Base-by-base conservation (phyloP, 2,113 vertebrate genomes). In the Macroglossus sobrinus region DNA sequence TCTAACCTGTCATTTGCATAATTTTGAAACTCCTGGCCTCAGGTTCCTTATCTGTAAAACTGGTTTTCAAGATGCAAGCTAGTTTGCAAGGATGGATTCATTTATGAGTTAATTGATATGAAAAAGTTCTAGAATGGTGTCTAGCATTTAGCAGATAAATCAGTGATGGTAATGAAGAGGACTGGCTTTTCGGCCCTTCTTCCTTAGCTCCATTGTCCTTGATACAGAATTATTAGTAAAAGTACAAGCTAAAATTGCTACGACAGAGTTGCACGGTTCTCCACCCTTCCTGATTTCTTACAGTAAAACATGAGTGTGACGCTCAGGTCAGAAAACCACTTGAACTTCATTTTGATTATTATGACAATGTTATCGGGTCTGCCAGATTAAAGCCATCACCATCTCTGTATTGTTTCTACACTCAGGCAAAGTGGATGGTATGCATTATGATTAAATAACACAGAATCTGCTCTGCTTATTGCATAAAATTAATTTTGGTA, bases 401-500 rank as follows among this genome's bases (percentile, higher is more conserved):
- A 89, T 78, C 78, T 38, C 28, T 0, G 38, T n/a, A 68, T 78
- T 97, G 82, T 96, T 96, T 86, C 95, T 63, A 14, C 4, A 74
- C 35, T 86, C 64, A 47, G 40, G 96, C 95, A 28, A 96, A 74
- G 72, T 5, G 50, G 40, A 7, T 93, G 61, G 21, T 79, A 94
- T 96, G 78, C 66, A 28, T 4, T 81, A 53, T 50, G 68, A 98
- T 86, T 97, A 96, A 98, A 92, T 75, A 97, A 97, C 89, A 63
- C 15, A 72, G 81, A 91, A 40, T 78, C 78, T 82, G n/a, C 61
- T 74, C 50, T 94, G 93, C 38, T 89, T 64, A 55, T 93, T 69
- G 63, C 94, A 97, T 93, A 80, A 63, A 96, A 97, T 97, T 92
- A 97, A 79, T 97, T 97, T 92, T 95, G 91, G 79, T 38, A 68